A percentile compares a stretch with the other conserved stretches of the same genome.
These are phyloP conservation scores for Epizoanthus rinbou DNA, from an alignment of 92 coral and sea anemone species.

Conservation along the genomic window DNA sequence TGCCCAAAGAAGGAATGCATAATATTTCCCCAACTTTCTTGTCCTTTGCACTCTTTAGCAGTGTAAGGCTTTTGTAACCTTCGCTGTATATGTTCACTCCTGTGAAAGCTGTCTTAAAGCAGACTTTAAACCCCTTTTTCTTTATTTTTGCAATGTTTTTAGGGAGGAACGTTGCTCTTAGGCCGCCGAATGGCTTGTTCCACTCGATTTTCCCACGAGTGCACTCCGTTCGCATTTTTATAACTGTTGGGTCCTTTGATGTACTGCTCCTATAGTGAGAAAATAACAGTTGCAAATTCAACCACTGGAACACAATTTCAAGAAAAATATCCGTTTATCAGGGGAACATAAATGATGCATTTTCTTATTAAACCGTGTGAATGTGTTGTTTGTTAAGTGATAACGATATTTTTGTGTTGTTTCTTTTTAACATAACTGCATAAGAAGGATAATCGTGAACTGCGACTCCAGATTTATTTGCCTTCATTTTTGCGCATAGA, in stretches of 20 bases:
- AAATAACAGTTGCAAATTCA: not conserved
- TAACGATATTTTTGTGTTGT: too few relatives aligned
- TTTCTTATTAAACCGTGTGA: too few relatives aligned
- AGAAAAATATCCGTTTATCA: too few relatives aligned
- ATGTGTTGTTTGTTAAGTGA: too few relatives aligned
- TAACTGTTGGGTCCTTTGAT: conserved; percentile 63
- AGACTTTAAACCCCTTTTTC: conserved; percentile 69
- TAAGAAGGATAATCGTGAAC: too few relatives aligned
- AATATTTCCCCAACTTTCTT: conserved; percentile 48
- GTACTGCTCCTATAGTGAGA: conserved; percentile 11
- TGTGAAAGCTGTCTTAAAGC: conserved; percentile 62
- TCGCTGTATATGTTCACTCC: conserved; percentile 75
- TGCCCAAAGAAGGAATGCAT: conserved; percentile 60
- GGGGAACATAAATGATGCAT: too few relatives aligned
- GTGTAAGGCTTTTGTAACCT: conserved; percentile 55
- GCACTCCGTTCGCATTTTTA: conserved; percentile 66
- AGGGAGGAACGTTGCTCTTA: conserved; percentile 82
- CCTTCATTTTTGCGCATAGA: too few relatives aligned
- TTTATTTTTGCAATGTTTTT: conserved; percentile 51
- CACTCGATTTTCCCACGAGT: conserved; percentile 81
- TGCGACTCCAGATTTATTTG: too few relatives aligned
- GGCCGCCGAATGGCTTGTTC: conserved; percentile 90
- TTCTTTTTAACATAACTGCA: too few relatives aligned
- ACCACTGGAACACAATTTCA: not conserved
- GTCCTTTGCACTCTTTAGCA: conserved; percentile 52